Base-by-base conservation (phyloP, 2,888 invertebrate genomes). In the Stomorhina lunata region DNA sequence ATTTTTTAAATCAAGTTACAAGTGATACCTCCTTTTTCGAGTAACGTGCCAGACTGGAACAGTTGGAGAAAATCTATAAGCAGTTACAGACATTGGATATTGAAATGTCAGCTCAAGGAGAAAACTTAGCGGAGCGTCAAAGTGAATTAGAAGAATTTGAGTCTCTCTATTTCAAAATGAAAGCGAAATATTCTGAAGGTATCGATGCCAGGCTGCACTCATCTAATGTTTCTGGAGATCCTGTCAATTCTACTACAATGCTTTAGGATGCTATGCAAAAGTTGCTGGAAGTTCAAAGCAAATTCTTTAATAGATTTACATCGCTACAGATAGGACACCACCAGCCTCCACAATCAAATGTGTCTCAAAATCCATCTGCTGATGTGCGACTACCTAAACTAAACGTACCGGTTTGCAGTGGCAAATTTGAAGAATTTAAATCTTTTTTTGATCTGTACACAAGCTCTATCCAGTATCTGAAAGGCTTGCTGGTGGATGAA, bases 401-500 rank as follows among this genome's bases (percentile, higher is more conserved):
- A 45, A 32, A 43, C 68, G 59, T 68, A n/a, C 40, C 37, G n/a
- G n/a, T n/a, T n/a, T n/a, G n/a, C n/a, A n/a, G n/a, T n/a, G n/a
- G n/a, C n/a, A n/a, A n/a, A n/a, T n/a, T n/a, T n/a, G n/a, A n/a
- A n/a, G n/a, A n/a, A n/a, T n/a, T n/a, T n/a, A n/a, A n/a, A n/a
- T n/a, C n/a, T n/a, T n/a, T n/a, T n/a, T n/a, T n/a, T n/a, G n/a
- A n/a, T n/a, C n/a, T n/a, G n/a, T n/a, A n/a, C n/a, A n/a, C n/a
- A n/a, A n/a, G n/a, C n/a, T n/a, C n/a, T n/a, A n/a, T n/a, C n/a
- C n/a, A n/a, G n/a, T n/a, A n/a, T n/a, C n/a, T 78, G 10, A 75
- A 79, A 50, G 75, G 79, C 6, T 75, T 71, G 43, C 27, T 80
- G 17, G 34, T 43, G n/a, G 75, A 50, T 25, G 75, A 75, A 15